These are phyloP conservation scores for Papilio glaucus DNA, from an alignment of 1,140 invertebrate genomes.

Conservation along the genomic window DNA sequence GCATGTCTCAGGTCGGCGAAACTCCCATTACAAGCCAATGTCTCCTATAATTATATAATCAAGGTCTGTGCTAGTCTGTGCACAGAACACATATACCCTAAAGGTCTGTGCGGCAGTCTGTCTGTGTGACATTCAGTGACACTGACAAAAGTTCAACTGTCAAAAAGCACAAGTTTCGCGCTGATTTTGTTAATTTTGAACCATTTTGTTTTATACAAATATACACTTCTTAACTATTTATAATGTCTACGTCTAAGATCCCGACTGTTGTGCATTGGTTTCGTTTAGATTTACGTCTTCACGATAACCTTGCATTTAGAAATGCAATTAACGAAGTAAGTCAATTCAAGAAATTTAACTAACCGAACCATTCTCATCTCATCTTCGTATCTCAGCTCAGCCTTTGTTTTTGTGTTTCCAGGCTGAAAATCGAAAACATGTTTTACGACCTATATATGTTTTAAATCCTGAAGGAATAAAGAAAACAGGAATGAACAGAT, in stretches of 20 bases:
- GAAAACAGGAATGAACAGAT: constrained; percentile 87
- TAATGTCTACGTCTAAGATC: constrained; percentile 60
- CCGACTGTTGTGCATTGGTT: constrained; percentile 87
- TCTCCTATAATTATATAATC: too few relatives aligned
- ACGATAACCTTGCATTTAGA: constrained; percentile 88
- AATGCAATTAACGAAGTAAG: constrained; percentile 84
- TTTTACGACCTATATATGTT: constrained; percentile 87
- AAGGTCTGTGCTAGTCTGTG: too few relatives aligned
- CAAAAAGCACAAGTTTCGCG: too few relatives aligned
- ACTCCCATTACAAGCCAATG: too few relatives aligned
- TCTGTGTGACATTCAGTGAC: not conserved
- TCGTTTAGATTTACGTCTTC: constrained; percentile 88
- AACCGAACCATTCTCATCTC: not conserved
- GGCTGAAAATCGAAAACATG: constrained; percentile 78
- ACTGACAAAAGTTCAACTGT: not conserved
- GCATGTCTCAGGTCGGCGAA: too few relatives aligned
- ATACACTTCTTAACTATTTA: constrained; percentile 18
- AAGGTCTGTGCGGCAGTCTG: too few relatives aligned
- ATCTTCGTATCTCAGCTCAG: not conserved
- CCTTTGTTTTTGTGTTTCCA: constrained; percentile 52
- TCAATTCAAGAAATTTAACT: not conserved
- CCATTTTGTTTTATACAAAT: not conserved
- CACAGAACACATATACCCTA: too few relatives aligned
- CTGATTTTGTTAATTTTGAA: not conserved
- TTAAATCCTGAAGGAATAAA: constrained; percentile 87